Evolutionary conservation across 2,888 invertebrate genomes (phyloP).

Genomic region (Onchidella celtica): DNA sequence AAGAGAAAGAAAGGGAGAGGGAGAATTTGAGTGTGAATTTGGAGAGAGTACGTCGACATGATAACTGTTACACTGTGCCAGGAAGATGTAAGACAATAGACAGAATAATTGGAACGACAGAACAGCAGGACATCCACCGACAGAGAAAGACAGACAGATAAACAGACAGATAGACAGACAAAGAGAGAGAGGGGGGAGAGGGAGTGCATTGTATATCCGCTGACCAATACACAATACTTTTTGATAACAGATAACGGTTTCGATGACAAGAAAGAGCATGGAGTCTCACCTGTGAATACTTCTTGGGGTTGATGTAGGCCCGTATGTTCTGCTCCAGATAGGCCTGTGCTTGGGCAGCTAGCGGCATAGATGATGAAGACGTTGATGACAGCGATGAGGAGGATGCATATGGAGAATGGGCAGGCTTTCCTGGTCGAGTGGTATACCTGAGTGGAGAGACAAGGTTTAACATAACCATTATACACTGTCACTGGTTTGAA

Average conservation of each 20-base stretch:
- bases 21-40: neutral
- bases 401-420: conserved; percentile 15
- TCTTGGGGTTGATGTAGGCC: conserved; percentile 61
- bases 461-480: too few species aligned
- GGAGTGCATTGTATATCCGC: too few species aligned
- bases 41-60: too few species aligned
- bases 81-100: too few species aligned
- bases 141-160: neutral
- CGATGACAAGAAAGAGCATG: too few species aligned
- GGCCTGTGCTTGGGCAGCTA: conserved; percentile 70
- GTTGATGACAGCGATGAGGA: neutral
- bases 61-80: too few species aligned
- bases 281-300: conserved; percentile 63
- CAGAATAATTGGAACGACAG: neutral
- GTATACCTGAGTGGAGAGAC: conserved; percentile 14
- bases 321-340: conserved; percentile 71
- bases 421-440: conserved; percentile 9
- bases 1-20: neutral
- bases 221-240: too few species aligned
- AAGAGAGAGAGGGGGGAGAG: too few species aligned
- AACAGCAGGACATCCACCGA: neutral
- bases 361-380: conserved; percentile 50
- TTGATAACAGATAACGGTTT: too few species aligned
- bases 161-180: neutral
- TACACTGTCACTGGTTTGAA: neutral